Percentiles rank a stretch among this genome's conserved stretches.
Evolutionary conservation across 2,888 invertebrate genomes (phyloP).

Genomic region (Stenolophus ochropezus): DNA sequence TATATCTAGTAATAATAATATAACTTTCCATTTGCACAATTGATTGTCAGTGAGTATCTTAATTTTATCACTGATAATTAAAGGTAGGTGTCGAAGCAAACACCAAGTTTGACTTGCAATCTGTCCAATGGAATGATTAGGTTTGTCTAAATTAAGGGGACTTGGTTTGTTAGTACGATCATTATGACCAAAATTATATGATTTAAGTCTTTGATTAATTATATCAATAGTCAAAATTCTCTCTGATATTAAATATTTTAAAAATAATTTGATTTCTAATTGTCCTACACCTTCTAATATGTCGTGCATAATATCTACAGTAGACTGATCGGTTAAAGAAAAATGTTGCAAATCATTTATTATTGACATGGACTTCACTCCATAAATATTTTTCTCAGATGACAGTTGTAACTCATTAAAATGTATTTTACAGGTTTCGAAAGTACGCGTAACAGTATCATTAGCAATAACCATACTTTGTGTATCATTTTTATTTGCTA

Average conservation of each 20-base stretch:
- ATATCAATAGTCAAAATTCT: slow-evolving; percentile 10
- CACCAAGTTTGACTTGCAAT: background rate
- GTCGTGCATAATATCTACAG: slow-evolving; percentile 60
- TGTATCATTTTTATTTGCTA: slow-evolving; percentile 47
- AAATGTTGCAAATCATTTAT: slow-evolving; percentile 7
- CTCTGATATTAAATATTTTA: slow-evolving; percentile 21
- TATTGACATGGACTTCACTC: background rate
- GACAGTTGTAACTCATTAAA: background rate
- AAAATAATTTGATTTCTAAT: slow-evolving; percentile 20
- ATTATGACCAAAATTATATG: background rate
- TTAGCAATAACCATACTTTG: background rate
- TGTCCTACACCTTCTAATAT: slow-evolving; percentile 56
- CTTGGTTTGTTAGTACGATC: background rate
- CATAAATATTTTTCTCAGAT: background rate
- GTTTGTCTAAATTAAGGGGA: slow-evolving; percentile 6
- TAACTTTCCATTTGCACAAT: background rate
- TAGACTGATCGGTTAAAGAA: background rate
- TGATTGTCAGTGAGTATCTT: background rate
- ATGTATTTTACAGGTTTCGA: slow-evolving; percentile 38
- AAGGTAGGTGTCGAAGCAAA: background rate
- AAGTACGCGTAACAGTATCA: background rate
- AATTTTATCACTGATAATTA: background rate
- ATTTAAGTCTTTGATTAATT: background rate
- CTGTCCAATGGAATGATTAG: background rate
- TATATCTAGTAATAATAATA: background rate